Conservation (phyloP, 1,140 invertebrate species). For the Grapholita molesta region DNA sequence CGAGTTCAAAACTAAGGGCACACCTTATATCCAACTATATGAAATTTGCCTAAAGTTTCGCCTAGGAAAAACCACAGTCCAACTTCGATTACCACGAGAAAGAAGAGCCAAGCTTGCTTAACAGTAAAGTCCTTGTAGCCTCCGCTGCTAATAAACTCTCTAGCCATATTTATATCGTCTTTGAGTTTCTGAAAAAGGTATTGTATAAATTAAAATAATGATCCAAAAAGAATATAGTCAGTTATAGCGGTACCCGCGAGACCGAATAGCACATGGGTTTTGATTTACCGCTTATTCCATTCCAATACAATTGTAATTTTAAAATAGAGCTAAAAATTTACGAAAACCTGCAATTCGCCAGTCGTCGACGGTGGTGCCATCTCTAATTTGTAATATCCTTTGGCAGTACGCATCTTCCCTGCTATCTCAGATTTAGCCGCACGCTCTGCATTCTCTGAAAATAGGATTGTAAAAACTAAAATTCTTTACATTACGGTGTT, state of each 20-base stretch:
- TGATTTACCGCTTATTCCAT: too few species aligned
- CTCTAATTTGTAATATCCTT: conserved; percentile 55
- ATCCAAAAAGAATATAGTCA: too few species aligned
- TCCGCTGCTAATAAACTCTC: conserved; percentile 47
- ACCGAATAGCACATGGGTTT: too few species aligned
- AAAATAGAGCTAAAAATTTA: conserved; percentile 18
- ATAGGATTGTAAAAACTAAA: conserved; percentile 4
- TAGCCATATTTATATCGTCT: conserved; percentile 38
- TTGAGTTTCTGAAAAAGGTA: conserved; percentile 43
- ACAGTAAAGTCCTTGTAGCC: conserved; percentile 54
- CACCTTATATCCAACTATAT: conserved; percentile 65
- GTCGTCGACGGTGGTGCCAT: conserved; percentile 40
- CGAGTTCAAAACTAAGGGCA: conserved; percentile 19
- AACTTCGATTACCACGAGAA: conserved; percentile 53
- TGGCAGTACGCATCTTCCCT: conserved; percentile 44
- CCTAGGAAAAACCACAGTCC: conserved; percentile 65
- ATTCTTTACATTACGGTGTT: not conserved
- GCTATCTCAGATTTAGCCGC: conserved; percentile 45
- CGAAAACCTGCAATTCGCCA: conserved; percentile 38
- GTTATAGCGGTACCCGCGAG: too few species aligned
- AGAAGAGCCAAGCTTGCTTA: conserved; percentile 57
- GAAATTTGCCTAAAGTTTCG: conserved; percentile 67
- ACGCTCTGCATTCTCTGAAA: conserved; percentile 38
- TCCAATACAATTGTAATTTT: too few species aligned
- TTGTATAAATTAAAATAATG: not conserved